These are phyloP conservation scores for Pachyrhynchus sulphureomaculatus DNA, from an alignment of 1,140 invertebrate species.

Conservation along the genomic window DNA sequence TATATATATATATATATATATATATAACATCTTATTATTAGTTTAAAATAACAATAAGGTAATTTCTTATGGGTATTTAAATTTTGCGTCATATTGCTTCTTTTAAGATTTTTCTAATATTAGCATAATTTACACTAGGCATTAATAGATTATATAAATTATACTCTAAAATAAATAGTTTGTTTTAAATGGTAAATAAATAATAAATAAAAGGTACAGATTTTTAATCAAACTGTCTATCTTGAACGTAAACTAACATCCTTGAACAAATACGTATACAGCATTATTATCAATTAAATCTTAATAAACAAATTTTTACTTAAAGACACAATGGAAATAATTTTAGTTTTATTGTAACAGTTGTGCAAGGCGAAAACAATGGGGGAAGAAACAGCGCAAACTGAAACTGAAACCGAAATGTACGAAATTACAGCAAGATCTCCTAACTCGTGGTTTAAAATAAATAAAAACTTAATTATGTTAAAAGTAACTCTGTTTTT, in stretches of 20 bases:
- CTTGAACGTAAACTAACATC: neutral
- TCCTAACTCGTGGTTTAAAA: constrained; percentile 43
- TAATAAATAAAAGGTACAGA: too few species aligned
- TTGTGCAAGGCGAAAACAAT: neutral
- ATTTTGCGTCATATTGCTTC: too few species aligned
- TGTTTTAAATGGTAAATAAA: too few species aligned
- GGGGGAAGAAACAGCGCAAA: constrained; percentile 18
- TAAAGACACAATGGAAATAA: neutral
- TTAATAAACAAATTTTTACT: constrained; percentile 1
- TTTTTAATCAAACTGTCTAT: neutral
- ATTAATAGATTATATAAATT: too few species aligned
- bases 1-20: too few species aligned
- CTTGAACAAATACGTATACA: neutral
- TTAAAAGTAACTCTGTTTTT: constrained; percentile 78
- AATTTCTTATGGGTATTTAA: too few species aligned
- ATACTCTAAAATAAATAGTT: too few species aligned
- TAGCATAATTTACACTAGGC: too few species aligned
- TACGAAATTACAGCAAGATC: constrained; percentile 23
- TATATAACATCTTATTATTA: too few species aligned
- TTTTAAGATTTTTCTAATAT: too few species aligned
- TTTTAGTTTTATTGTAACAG: neutral
- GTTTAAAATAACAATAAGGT: too few species aligned
- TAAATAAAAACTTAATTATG: constrained; percentile 73
- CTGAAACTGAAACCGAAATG: constrained; percentile 25
- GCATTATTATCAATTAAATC: constrained; percentile 11